Evolutionary conservation across 1,140 invertebrate species (phyloP).

Genomic region (Trichonephila inaurata): DNA sequence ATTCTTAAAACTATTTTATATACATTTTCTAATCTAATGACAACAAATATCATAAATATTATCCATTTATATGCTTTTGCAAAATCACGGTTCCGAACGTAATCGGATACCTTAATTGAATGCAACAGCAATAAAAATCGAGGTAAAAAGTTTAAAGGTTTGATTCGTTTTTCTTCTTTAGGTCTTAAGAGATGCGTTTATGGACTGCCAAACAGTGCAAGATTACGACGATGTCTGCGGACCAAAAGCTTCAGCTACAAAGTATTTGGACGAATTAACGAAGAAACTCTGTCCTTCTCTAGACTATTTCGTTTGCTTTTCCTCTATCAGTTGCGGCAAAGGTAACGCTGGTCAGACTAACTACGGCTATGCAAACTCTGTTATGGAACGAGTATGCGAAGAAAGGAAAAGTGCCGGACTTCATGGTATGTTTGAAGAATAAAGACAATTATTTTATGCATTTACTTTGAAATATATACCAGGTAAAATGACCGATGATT

Average conservation of each 20-base stretch:
- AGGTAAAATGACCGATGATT: too few relatives aligned
- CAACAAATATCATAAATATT: too few relatives aligned
- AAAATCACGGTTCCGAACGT: too few relatives aligned
- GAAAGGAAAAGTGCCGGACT: slow-evolving; percentile 88
- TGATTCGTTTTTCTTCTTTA: not conserved
- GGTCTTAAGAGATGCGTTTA: slow-evolving; percentile 90
- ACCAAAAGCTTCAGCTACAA: slow-evolving; percentile 86
- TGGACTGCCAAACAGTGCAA: slow-evolving; percentile 91
- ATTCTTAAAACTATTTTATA: too few relatives aligned
- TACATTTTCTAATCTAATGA: too few relatives aligned
- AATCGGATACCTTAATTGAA: too few relatives aligned
- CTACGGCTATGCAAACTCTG: slow-evolving; percentile 97
- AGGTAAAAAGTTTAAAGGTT: too few relatives aligned
- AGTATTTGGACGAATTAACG: slow-evolving; percentile 88
- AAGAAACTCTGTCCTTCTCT: slow-evolving; percentile 88
- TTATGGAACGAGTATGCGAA: slow-evolving; percentile 97
- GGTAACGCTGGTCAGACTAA: slow-evolving; percentile 98
- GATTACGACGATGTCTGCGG: slow-evolving; percentile 87
- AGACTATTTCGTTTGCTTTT: slow-evolving; percentile 96
- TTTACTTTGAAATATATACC: not conserved
- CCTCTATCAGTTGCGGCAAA: slow-evolving; percentile 94
- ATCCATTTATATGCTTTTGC: too few relatives aligned
- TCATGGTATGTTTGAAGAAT: slow-evolving; percentile 82
- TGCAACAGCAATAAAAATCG: too few relatives aligned
- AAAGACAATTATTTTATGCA: not conserved